phyloP scores from a whole-genome alignment of 2,113 vertebrate species.

The Pangasianodon gigas region DNA sequence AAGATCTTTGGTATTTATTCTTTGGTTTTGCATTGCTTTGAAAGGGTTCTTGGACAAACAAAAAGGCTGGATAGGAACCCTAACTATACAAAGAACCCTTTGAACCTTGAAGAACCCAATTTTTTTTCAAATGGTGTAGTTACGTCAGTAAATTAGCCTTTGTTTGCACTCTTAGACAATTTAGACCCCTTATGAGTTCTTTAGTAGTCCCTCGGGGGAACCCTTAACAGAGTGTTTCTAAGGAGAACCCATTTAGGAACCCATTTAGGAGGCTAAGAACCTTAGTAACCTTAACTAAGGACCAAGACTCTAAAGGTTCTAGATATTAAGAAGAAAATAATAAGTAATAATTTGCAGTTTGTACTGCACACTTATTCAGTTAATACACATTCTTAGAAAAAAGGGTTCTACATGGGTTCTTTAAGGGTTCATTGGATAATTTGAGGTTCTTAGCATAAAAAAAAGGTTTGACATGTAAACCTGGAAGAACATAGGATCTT shows the following conservation, averaged over 20 bases:
- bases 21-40: not conserved
- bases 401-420: not conserved
- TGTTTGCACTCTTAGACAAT: not conserved
- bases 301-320: not conserved
- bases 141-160: not conserved
- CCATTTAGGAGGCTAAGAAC: not conserved
- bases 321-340: not conserved
- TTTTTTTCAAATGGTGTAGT: not conserved
- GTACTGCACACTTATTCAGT: not conserved
- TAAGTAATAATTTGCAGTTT: not conserved
- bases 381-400: not conserved
- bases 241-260: not conserved
- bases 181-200: not conserved
- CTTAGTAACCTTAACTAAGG: not conserved
- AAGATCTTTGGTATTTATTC: not conserved
- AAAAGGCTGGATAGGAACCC: not conserved
- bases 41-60: not conserved
- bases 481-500: not conserved
- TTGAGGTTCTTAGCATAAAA: not conserved
- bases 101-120: not conserved
- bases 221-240: not conserved
- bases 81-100: not conserved
- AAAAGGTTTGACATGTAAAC: not conserved
- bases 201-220: not conserved
- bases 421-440: not conserved